Evolutionary conservation across 1,140 invertebrate species (phyloP).

Genomic region (Magallana ariakensis): DNA sequence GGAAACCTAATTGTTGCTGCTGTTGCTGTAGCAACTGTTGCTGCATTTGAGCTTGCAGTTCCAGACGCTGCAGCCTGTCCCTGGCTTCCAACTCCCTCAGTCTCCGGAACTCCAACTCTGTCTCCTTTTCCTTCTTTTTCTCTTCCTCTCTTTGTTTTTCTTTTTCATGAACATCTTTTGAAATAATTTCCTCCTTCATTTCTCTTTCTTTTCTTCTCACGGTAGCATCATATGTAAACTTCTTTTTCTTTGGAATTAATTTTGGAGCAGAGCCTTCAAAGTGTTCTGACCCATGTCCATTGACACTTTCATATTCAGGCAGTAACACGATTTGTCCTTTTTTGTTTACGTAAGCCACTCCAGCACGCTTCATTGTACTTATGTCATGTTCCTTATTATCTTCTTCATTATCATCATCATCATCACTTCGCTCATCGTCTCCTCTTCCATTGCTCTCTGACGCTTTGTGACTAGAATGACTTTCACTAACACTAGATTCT

Average conservation of each 20-base stretch:
- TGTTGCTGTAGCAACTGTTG: conserved; percentile 47
- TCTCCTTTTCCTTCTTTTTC: conserved; percentile 62
- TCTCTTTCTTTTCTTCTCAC: conserved; percentile 58
- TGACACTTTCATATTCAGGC: conserved; percentile 64
- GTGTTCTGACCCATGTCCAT: not conserved
- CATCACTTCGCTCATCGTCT: conserved; percentile 47
- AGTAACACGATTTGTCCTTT: conserved; percentile 69
- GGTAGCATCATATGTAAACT: conserved; percentile 62
- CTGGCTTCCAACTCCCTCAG: conserved; percentile 65
- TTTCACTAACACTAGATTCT: conserved; percentile 4
- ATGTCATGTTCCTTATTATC: conserved; percentile 47
- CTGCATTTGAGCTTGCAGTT: conserved; percentile 62
- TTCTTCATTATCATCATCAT: conserved; percentile 46
- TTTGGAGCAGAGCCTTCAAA: conserved; percentile 56
- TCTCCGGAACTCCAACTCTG: conserved; percentile 66
- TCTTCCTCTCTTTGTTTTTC: conserved; percentile 67
- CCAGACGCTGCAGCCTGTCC: conserved; percentile 67
- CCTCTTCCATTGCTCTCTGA: conserved; percentile 53
- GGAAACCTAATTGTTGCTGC: conserved; percentile 48
- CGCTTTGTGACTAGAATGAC: conserved; percentile 46
- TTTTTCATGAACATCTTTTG: conserved; percentile 60
- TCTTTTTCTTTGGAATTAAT: conserved; percentile 68
- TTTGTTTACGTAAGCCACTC: conserved; percentile 68
- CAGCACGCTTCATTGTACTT: conserved; percentile 65
- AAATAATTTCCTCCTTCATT: conserved; percentile 45